These are phyloP conservation scores for Toxotes jaculatrix DNA, from an alignment of 2,113 vertebrate species.

Conservation along the genomic window DNA sequence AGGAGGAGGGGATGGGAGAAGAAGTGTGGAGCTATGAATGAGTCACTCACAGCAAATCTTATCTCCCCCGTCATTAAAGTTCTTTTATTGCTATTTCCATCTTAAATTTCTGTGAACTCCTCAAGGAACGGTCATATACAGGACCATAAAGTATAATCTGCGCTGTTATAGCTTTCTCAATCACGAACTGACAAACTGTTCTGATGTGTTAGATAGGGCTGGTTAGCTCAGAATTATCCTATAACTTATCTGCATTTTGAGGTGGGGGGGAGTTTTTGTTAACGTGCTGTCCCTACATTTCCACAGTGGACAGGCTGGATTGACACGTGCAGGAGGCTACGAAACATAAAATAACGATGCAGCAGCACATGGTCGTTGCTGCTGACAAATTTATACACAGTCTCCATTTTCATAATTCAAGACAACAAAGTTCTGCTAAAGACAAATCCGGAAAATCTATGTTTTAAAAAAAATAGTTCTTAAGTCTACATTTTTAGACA, in stretches of 20 bases:
- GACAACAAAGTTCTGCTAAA: background rate
- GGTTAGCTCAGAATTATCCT: background rate
- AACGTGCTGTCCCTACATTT: background rate
- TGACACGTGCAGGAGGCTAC: conserved; percentile 9
- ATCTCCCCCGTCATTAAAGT: conserved; percentile 84
- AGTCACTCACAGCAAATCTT: conserved; percentile 84
- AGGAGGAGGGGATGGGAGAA: conserved; percentile 26
- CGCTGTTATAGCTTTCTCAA: conserved; percentile 74
- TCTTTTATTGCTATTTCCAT: conserved; percentile 80
- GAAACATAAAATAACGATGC: background rate
- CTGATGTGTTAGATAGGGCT: conserved; percentile 36
- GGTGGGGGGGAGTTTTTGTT: background rate
- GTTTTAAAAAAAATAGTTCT: no score
- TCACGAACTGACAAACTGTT: conserved; percentile 74
- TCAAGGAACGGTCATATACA: conserved; percentile 75
- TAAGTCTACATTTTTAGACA: no score
- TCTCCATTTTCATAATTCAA: background rate
- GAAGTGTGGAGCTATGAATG: conserved; percentile 69
- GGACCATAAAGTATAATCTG: conserved; percentile 84
- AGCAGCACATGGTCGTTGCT: background rate
- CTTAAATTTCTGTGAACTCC: conserved; percentile 81
- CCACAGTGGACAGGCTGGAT: background rate
- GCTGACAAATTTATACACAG: background rate
- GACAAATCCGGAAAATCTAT: background rate
- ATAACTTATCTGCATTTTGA: conserved; percentile 39